A percentile compares a stretch with the other conserved stretches of the same genome.
These are phyloP conservation scores for Ataeniobius toweri DNA, from an alignment of 2,797 vertebrate species.

Conservation along the genomic window DNA sequence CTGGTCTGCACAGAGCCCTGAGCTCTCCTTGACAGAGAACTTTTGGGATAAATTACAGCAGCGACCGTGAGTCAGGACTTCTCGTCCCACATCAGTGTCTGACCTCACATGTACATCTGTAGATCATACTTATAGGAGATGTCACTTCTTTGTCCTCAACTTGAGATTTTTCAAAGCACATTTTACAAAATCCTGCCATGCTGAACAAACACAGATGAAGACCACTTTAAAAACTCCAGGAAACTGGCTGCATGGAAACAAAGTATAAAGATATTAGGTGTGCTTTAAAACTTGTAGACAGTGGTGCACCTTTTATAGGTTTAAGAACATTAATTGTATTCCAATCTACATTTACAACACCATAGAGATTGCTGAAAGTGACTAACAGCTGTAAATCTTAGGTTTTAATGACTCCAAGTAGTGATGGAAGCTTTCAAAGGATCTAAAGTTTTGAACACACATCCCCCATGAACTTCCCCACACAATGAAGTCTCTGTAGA, in stretches of 20 bases:
- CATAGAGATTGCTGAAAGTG: neutral
- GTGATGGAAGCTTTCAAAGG: conserved; percentile 22
- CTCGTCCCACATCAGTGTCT: neutral
- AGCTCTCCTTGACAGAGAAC: neutral
- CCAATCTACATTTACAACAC: neutral
- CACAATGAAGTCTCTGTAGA: conserved; percentile 67
- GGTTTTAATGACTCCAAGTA: conserved; percentile 5
- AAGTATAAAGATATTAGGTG: neutral
- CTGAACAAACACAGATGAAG: neutral
- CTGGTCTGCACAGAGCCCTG: neutral
- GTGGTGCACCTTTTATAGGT: neutral
- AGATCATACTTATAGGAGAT: neutral
- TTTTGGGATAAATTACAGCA: neutral
- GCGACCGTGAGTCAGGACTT: neutral
- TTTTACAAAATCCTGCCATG: neutral
- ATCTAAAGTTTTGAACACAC: conserved; percentile 15
- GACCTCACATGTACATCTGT: neutral
- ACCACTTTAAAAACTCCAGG: neutral
- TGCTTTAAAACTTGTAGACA: neutral
- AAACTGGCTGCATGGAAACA: neutral
- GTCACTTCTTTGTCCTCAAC: neutral
- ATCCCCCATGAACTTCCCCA: neutral
- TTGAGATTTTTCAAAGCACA: neutral
- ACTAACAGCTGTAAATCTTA: neutral
- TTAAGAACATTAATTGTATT: neutral